Percentiles rank a stretch among this genome's conserved stretches.
phyloP scores from a whole-genome alignment of 92 coral and sea anemone genomes.

The Phenganax subtilis region DNA sequence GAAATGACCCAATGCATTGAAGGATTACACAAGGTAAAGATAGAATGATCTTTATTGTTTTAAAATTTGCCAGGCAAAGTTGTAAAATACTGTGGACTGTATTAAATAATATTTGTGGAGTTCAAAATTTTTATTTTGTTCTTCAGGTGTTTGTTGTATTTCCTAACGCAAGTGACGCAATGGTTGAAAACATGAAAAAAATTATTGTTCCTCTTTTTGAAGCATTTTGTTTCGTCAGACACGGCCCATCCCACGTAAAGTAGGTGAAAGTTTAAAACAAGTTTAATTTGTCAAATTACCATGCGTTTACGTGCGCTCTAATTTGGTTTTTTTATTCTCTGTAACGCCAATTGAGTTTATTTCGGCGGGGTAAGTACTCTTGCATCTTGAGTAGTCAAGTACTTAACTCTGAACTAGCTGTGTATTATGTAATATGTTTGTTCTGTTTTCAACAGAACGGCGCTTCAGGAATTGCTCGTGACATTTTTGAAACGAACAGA shows the following conservation, averaged over 20 bases:
- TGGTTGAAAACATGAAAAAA: conserved; percentile 29
- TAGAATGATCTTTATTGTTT: not conserved
- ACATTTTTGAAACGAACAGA: conserved; percentile 65
- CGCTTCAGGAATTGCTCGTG: conserved; percentile 65
- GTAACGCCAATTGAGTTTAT: not conserved
- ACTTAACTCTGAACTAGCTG: too few species aligned
- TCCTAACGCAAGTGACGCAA: conserved; percentile 43
- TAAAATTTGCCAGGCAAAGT: not conserved
- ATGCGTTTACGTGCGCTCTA: too few species aligned
- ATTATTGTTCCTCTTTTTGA: conserved; percentile 81
- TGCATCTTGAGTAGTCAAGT: too few species aligned
- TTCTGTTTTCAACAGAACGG: conserved; percentile 52
- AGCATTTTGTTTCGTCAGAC: conserved; percentile 74
- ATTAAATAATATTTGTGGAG: not conserved
- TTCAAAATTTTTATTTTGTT: too few species aligned
- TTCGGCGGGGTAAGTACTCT: not conserved
- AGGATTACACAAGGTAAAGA: conserved; percentile 67
- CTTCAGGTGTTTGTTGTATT: conserved; percentile 70
- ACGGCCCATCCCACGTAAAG: conserved; percentile 80
- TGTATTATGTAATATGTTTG: too few species aligned
- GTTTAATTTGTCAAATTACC: not conserved
- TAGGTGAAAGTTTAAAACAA: not conserved
- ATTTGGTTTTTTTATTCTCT: too few species aligned
- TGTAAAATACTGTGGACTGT: not conserved
- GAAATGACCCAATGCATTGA: conserved; percentile 59